Conservation (phyloP, 2,888 invertebrate genomes). For the Pegoplata infirma region DNA sequence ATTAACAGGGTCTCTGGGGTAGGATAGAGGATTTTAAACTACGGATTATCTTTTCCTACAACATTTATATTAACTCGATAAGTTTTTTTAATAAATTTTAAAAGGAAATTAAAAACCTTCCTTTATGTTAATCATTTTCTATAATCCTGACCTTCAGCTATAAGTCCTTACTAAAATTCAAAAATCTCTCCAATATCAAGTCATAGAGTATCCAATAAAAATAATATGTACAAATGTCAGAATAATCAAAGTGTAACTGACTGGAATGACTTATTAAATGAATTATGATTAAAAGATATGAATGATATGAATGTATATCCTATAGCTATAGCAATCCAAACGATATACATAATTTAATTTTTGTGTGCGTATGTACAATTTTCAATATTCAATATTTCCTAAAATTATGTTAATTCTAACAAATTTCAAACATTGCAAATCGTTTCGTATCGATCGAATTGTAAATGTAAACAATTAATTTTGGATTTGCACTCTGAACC, state of each 20-base stretch:
- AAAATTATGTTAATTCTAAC: constrained; percentile 12
- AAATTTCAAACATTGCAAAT: constrained; percentile 28
- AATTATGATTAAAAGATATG: neutral
- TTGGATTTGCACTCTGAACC: constrained; percentile 69
- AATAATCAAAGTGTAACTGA: neutral
- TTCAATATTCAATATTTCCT: neutral
- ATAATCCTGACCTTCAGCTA: no score
- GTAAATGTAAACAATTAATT: constrained; percentile 31
- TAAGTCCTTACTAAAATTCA: no score
- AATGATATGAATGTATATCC: neutral
- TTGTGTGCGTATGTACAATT: neutral
- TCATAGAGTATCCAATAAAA: no score
- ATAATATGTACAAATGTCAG: no score
- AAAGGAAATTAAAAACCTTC: no score
- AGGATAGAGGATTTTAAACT: no score
- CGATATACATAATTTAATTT: neutral
- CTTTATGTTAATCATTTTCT: no score
- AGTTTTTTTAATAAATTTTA: no score
- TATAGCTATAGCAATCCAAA: neutral
- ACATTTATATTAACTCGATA: no score
- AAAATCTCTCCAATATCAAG: no score
- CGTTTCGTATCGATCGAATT: constrained; percentile 26
- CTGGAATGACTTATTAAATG: neutral
- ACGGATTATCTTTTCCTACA: no score
- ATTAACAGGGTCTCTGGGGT: no score